phyloP scores from a whole-genome alignment of 2,797 vertebrate species.

The Mus minutoides region DNA sequence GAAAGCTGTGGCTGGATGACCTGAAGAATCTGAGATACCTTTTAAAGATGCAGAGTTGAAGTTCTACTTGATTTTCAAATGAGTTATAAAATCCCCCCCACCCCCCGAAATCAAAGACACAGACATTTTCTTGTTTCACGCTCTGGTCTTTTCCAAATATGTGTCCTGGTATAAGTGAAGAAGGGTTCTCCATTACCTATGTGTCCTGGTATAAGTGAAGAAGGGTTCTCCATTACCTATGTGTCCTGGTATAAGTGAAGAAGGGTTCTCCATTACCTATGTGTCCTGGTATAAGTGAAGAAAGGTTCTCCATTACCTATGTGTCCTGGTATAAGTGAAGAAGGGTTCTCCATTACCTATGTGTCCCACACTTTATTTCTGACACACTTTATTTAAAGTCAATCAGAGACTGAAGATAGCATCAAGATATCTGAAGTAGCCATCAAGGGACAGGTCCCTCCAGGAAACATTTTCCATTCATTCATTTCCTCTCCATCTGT shows the following conservation, averaged over 20 bases:
- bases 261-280: neutral
- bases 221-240: neutral
- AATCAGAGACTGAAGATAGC: neutral
- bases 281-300: neutral
- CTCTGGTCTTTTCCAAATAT: conserved; percentile 4
- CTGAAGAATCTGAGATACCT: neutral
- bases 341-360: conserved; percentile 3
- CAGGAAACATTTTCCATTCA: neutral
- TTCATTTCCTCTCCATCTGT: conserved; percentile 48
- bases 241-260: neutral
- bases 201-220: neutral
- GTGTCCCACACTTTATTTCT: neutral
- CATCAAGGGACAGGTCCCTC: neutral
- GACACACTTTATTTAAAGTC: neutral
- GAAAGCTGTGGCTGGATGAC: neutral
- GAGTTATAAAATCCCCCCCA: neutral
- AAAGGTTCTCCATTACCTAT: neutral
- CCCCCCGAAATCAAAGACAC: neutral
- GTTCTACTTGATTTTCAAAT: neutral
- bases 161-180: neutral
- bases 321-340: neutral
- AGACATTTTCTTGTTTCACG: neutral
- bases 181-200: neutral
- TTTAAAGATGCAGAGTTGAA: neutral
- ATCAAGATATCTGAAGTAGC: neutral